A percentile compares a stretch with the other conserved stretches of the same genome.
Evolutionary conservation across 2,888 invertebrate species (phyloP).

Genomic region (Lampropteryx suffumata): DNA sequence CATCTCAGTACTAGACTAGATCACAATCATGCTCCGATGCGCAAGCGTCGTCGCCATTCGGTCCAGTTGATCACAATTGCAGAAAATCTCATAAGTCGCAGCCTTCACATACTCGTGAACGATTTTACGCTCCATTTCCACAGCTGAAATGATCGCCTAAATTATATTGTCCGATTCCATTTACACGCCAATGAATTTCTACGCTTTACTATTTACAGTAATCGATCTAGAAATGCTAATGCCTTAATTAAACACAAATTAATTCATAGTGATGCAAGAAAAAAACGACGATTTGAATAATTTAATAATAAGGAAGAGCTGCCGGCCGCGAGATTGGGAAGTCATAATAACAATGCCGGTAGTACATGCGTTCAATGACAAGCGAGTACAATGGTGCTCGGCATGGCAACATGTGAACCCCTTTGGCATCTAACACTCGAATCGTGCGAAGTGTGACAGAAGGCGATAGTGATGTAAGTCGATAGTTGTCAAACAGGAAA

Average conservation of each 20-base stretch:
- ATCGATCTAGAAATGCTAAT: constrained; percentile 53
- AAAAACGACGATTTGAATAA: constrained; percentile 55
- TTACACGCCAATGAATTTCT: constrained; percentile 47
- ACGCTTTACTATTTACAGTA: constrained; percentile 41
- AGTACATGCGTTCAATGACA: constrained; percentile 67
- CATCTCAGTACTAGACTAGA: too few species aligned
- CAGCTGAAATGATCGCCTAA: constrained; percentile 66
- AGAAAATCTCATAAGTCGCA: constrained; percentile 59
- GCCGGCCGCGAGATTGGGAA: constrained; percentile 58
- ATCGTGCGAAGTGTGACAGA: constrained; percentile 73
- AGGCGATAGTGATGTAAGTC: constrained; percentile 81
- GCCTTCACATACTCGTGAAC: constrained; percentile 59
- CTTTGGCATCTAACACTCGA: constrained; percentile 73
- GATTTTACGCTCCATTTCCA: constrained; percentile 74
- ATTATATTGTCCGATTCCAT: constrained; percentile 67
- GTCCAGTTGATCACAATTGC: constrained; percentile 59
- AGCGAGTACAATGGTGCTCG: constrained; percentile 63
- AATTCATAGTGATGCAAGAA: constrained; percentile 46
- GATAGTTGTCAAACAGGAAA: constrained; percentile 83
- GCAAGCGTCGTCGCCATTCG: constrained; percentile 49
- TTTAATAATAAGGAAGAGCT: constrained; percentile 67
- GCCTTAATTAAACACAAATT: constrained; percentile 47
- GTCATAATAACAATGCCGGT: constrained; percentile 68
- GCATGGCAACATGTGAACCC: constrained; percentile 77
- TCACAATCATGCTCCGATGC: constrained; percentile 65